Evolutionary conservation across 2,113 vertebrate genomes (phyloP), one percentile per base, ranked within the genome.

Genomic region (Morone saxatilis): DNA sequence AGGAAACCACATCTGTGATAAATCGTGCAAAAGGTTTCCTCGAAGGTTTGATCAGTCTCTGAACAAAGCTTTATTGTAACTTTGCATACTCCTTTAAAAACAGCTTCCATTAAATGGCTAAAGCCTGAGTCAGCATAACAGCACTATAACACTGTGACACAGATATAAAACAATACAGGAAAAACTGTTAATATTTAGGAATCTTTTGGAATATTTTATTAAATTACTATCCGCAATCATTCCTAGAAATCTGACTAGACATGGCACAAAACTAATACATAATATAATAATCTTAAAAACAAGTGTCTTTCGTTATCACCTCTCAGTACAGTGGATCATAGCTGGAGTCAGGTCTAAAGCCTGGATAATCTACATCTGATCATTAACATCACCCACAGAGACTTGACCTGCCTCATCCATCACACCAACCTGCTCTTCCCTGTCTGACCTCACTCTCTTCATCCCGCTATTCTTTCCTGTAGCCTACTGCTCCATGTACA

Each of bases 341-440:
- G 17, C 73, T 17, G 47, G 43, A 80, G 75, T 88, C 77, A 53
- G 54, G 48, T 88, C 63, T 86, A 78, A 93, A 93, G 85, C 89
- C 87, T 67, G 38, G 47, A 79, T 86, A 90, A 94, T 91, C 91
- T 89, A 76, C 76, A n/a, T 12, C 17, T 80, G 82, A 88, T 91
- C 81, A 84, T 89, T 88, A 88, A 68, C 71, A 81, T 81, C 72
- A 78, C 71, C 77, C 78, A 61, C 76, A 71, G 85, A 86, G 89
- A 88, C 78, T 36, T 83, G 79, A 92, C 89, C 86, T 71, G 76
- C 83, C 84, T 63, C 88, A 84, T 91, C 83, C 66, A 85, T 91
- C 89, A 75, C 84, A 73, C 43, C 45, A 22, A 62, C 76, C 73
- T 78, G 81, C 62, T 87, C 68, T 68, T 56, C 79, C 31, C 54